Evolutionary conservation across 2,797 vertebrate species (phyloP).

Genomic region (Poliocrania exsul): DNA sequence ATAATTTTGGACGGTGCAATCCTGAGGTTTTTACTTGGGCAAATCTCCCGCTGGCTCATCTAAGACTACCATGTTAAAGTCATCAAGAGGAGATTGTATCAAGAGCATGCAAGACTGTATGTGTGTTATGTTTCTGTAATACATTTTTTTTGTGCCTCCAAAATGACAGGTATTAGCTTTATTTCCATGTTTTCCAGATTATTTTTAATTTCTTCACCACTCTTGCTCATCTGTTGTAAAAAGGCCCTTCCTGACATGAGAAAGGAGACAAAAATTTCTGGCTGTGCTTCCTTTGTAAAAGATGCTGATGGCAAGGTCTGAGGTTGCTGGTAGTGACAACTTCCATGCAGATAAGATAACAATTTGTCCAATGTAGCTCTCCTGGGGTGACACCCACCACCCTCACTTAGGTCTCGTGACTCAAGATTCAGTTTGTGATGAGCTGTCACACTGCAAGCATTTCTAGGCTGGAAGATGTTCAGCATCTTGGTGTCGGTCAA

Average conservation of each 20-base stretch:
- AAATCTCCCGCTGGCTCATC: not conserved
- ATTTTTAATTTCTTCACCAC: constrained; percentile 11
- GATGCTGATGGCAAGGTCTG: not conserved
- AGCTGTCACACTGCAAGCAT: not conserved
- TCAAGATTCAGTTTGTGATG: not conserved
- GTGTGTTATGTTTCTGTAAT: not conserved
- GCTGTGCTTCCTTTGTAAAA: not conserved
- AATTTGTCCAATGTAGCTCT: not conserved
- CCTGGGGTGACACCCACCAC: not conserved
- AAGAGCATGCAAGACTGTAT: not conserved
- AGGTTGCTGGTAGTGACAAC: not conserved
- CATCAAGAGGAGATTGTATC: constrained; percentile 22
- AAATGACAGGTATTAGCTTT: not conserved
- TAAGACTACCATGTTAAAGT: constrained; percentile 25
- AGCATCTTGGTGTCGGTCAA: not conserved
- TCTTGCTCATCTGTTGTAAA: not conserved
- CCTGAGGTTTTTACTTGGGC: constrained; percentile 41
- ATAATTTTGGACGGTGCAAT: constrained; percentile 34
- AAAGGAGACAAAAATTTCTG: not conserved
- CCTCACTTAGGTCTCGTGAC: not conserved
- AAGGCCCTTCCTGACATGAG: not conserved
- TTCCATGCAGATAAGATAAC: not conserved
- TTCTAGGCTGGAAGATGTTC: not conserved
- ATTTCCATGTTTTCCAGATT: not conserved
- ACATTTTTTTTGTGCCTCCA: not conserved